Evolutionary conservation across 2,113 vertebrate genomes (phyloP).

Genomic region (Spizaetus ornatus): DNA sequence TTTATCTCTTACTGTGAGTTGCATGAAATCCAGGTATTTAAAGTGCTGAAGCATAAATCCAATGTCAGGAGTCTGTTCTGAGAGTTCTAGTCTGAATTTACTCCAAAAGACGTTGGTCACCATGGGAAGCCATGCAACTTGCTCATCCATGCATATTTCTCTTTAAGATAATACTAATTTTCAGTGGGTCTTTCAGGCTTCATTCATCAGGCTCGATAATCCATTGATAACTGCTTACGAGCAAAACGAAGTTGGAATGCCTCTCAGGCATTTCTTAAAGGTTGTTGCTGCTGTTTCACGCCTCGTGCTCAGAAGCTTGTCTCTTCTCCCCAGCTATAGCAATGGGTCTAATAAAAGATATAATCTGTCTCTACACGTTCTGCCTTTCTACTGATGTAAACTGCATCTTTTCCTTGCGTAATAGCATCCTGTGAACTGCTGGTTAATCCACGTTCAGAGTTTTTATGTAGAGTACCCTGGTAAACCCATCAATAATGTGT

Average conservation of each 20-base stretch:
- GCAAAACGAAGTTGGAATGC: rapidly evolving
- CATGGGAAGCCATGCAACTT: background rate
- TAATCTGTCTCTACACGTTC: background rate
- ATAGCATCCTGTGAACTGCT: background rate
- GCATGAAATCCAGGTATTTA: background rate
- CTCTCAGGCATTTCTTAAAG: background rate
- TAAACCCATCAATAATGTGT: rapidly evolving
- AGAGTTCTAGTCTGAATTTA: background rate
- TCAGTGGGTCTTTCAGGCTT: background rate
- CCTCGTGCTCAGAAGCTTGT: background rate
- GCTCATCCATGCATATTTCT: background rate
- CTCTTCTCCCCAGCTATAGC: background rate
- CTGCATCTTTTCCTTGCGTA: background rate
- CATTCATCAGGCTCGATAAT: background rate
- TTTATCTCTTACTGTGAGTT: background rate
- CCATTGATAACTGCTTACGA: background rate
- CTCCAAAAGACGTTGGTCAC: background rate
- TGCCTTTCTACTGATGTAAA: background rate
- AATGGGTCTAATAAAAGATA: background rate
- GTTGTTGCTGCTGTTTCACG: background rate
- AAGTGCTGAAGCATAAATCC: background rate
- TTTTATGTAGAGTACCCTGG: background rate
- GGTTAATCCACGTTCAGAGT: background rate
- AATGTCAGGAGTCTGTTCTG: background rate
- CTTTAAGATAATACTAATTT: background rate